Evolutionary conservation across 1,140 invertebrate species (phyloP).

Genomic region (Diorhabda elongata): DNA sequence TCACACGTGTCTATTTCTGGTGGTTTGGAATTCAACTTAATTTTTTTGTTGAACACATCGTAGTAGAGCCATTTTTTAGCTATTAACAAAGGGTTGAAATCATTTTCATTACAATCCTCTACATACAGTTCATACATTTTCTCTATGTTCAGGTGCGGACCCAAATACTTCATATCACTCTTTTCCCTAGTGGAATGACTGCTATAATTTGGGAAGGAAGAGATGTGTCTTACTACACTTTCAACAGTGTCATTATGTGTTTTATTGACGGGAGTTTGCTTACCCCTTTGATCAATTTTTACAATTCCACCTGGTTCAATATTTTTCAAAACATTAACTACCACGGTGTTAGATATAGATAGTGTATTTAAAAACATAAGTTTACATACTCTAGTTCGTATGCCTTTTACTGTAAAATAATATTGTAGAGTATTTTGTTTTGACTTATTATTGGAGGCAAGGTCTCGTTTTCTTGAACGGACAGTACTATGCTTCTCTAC

Average conservation of each 20-base stretch:
- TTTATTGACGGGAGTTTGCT: conserved; percentile 4
- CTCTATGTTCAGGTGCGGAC: too few relatives aligned
- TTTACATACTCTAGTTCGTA: conserved; percentile 11
- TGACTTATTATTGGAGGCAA: conserved; percentile 13
- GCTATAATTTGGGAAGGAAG: conserved; percentile 2
- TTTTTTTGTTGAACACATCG: too few relatives aligned
- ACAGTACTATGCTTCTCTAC: too few relatives aligned
- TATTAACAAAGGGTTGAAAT: too few relatives aligned
- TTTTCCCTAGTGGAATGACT: conserved; percentile 6
- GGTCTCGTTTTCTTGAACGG: conserved; percentile 12
- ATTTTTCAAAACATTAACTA: conserved; percentile 7
- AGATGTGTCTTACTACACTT: neutral
- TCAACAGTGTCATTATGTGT: neutral
- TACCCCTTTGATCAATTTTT: conserved; percentile 1
- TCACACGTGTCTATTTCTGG: too few relatives aligned
- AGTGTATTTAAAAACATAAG: conserved; percentile 12
- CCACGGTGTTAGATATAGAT: conserved; percentile 10
- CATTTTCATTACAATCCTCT: too few relatives aligned
- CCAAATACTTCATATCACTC: conserved; percentile 7
- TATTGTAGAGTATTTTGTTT: conserved; percentile 12
- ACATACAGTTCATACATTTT: too few relatives aligned
- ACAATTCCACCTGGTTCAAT: conserved; percentile 3
- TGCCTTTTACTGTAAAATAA: conserved; percentile 11
- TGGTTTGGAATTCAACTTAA: too few relatives aligned
- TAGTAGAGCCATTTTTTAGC: too few relatives aligned